phyloP scores from a whole-genome alignment of 2,797 vertebrate genomes.

The Hippopotamyrus pictus region DNA sequence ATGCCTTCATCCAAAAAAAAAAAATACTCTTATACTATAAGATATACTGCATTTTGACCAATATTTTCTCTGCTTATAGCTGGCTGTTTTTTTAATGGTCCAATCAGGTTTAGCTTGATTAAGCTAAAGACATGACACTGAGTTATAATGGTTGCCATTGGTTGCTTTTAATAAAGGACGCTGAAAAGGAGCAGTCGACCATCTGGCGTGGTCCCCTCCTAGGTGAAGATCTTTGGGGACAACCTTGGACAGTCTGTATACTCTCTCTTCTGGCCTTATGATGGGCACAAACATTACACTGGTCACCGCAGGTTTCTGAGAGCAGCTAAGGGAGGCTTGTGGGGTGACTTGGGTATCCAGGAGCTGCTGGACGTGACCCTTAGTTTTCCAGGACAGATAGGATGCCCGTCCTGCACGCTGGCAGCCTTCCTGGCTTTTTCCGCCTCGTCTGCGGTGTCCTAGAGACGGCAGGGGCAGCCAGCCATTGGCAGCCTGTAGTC shows the following conservation, averaged over 20 bases:
- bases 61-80: constrained; percentile 44
- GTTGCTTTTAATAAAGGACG: constrained; percentile 47
- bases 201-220: background rate
- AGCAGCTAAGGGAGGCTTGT: background rate
- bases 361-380: background rate
- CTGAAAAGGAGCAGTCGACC: background rate
- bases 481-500: background rate
- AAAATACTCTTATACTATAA: background rate
- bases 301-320: background rate
- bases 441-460: background rate
- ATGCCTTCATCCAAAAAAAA: background rate
- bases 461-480: background rate
- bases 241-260: background rate
- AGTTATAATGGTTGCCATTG: constrained; percentile 43
- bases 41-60: constrained; percentile 1
- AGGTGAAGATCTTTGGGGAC: background rate
- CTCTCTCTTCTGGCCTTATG: background rate
- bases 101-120: constrained; percentile 37
- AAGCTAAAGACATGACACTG: constrained; percentile 51
- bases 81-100: background rate
- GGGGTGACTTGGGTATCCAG: background rate
- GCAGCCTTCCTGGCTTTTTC: background rate
- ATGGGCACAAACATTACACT: background rate
- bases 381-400: background rate
- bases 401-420: background rate